phyloP scores from a whole-genome alignment of 1,140 invertebrate genomes.

The Neomicropteryx cornuta region DNA sequence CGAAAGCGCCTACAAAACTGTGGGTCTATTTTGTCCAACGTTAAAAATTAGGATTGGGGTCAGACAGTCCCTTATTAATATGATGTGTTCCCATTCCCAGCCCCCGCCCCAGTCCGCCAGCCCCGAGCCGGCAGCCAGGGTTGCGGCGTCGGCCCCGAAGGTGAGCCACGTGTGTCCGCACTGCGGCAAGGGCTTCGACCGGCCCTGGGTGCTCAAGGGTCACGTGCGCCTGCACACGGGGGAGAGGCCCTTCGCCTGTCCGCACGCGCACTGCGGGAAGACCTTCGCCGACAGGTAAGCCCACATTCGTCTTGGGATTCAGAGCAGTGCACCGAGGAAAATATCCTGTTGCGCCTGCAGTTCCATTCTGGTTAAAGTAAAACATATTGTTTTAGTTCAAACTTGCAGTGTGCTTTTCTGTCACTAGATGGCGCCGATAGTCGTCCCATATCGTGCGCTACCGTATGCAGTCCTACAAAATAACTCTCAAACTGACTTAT shows the following conservation, averaged over 20 bases:
- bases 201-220: constrained; percentile 59
- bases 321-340: background rate
- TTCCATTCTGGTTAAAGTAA: too few relatives aligned
- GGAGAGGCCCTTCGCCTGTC: constrained; percentile 56
- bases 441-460: too few relatives aligned
- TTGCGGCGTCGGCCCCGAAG: constrained; percentile 18
- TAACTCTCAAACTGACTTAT: too few relatives aligned
- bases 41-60: too few relatives aligned
- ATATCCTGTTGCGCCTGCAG: too few relatives aligned
- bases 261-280: constrained; percentile 47
- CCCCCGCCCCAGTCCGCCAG: constrained; percentile 22
- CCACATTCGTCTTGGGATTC: constrained; percentile 1
- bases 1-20: too few relatives aligned
- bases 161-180: constrained; percentile 41
- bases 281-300: constrained; percentile 61
- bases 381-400: background rate
- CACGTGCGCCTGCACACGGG: constrained; percentile 56
- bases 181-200: constrained; percentile 46
- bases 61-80: too few relatives aligned
- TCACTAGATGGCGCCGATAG: too few relatives aligned
- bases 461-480: too few relatives aligned
- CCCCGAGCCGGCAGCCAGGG: constrained; percentile 18
- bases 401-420: too few relatives aligned
- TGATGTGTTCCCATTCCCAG: too few relatives aligned
- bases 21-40: too few relatives aligned